Evolutionary conservation across 1,140 invertebrate genomes (phyloP), one percentile per base, ranked within the genome.

Genomic region (Drosophila trapezifrons): DNA sequence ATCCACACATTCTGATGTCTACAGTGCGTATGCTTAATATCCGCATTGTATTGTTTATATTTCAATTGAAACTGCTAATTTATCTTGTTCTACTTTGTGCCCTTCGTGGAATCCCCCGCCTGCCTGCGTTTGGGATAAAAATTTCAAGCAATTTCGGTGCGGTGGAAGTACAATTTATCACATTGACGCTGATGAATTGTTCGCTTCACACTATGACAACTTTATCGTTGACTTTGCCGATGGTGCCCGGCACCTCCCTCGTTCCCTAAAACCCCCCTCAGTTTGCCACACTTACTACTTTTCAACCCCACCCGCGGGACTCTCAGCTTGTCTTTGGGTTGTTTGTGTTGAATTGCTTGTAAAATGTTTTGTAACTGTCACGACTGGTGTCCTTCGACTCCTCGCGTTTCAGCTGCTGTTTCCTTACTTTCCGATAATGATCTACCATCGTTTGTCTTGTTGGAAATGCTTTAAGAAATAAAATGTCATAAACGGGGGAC

Each of bases 131-230:
- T 37, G 49, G 69, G 45, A 81, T 78, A 86, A 86, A 87, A 86
- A 87, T 82, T 79, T 79, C 46, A 46, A 66, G 57, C 79, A 86
- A 83, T 87, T 86, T 86, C 63, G 43, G 75, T 69, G 79, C 59
- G 79, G 79, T 87, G 43, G 72, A 76, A 77, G 65, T 62, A 86
- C 86, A 86, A 86, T 86, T 86, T 86, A 86, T 86, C 83, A 86
- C 83, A 86, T 87, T 86, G 83, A 86, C 83, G 83, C 83, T 86
- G 83, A 86, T 86, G 83, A 86, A 86, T 86, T 87, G 83, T 86
- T 86, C 73, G 83, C 78, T 76, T 83, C 60, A 79, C 83, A 86
- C 83, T 87, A 86, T 86, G 83, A 87, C 83, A 86, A 83, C 83
- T 86, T 86, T 87, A 86, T 86, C 84, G 84, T 62, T 71, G 67